Evolutionary conservation across 2,797 vertebrate genomes (phyloP).

Genomic region (Epinephelus awoara): DNA sequence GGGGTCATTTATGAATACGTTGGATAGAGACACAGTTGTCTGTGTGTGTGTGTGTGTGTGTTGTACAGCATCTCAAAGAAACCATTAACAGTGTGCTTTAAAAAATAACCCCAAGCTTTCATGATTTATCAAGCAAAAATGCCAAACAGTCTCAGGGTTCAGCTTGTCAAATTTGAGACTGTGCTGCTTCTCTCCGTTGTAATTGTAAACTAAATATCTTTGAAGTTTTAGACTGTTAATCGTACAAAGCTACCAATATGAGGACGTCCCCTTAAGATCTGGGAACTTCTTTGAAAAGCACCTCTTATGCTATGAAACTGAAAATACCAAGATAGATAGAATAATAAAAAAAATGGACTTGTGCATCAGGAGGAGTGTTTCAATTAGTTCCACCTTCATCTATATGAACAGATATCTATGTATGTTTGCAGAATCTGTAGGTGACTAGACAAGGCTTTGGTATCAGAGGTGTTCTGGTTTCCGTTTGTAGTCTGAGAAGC

Average conservation of each 20-base stretch:
- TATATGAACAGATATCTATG: too few relatives aligned
- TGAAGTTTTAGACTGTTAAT: background rate
- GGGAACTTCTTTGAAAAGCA: background rate
- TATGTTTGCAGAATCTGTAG: too few relatives aligned
- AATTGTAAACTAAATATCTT: background rate
- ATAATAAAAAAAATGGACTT: background rate
- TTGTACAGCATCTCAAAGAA: conserved; percentile 12
- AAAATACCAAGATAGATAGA: background rate
- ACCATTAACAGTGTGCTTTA: background rate
- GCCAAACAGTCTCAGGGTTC: background rate
- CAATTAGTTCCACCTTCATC: background rate
- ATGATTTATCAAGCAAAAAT: background rate
- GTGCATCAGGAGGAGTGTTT: background rate
- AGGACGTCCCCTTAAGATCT: background rate
- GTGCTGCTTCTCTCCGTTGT: background rate
- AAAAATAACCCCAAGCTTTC: background rate
- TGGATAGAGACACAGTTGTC: conserved; percentile 47
- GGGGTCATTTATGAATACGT: conserved; percentile 59
- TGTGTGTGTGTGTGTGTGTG: conserved; percentile 35
- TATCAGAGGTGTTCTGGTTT: too few relatives aligned
- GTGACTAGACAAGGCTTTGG: too few relatives aligned
- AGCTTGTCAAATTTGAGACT: background rate
- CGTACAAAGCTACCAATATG: background rate
- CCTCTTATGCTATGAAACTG: background rate
- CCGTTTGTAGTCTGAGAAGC: too few relatives aligned